Evolutionary conservation across 2,888 invertebrate species (phyloP).

Genomic region (Platycheirus rosarum): DNA sequence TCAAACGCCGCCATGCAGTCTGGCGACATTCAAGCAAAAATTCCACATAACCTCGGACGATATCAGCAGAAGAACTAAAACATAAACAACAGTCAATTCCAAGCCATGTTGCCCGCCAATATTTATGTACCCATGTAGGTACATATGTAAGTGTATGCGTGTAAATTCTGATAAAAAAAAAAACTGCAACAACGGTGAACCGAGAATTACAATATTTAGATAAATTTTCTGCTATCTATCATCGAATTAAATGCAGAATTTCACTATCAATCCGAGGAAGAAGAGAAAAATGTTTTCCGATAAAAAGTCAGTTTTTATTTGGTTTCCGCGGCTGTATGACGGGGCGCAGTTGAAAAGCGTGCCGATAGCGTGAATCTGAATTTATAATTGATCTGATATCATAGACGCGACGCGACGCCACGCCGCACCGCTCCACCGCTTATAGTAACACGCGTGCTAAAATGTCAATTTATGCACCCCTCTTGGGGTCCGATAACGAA

Average conservation of each 20-base stretch:
- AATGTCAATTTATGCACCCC: slow-evolving; percentile 61
- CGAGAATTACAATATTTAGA: slow-evolving; percentile 19
- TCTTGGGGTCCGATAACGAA: slow-evolving; percentile 60
- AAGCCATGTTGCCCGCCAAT: slow-evolving; percentile 10
- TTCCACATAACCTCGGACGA: neutral
- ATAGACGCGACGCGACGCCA: too few relatives aligned
- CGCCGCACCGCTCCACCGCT: neutral
- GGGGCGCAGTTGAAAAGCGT: slow-evolving; percentile 25
- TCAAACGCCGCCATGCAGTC: neutral
- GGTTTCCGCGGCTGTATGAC: slow-evolving; percentile 20
- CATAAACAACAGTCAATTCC: slow-evolving; percentile 33
- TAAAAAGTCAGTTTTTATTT: slow-evolving; percentile 41
- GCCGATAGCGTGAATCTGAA: slow-evolving; percentile 5
- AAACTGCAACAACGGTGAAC: neutral
- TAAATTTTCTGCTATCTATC: slow-evolving; percentile 27
- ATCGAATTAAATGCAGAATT: slow-evolving; percentile 19
- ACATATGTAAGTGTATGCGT: neutral
- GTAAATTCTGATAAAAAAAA: slow-evolving; percentile 24
- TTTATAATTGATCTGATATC: slow-evolving; percentile 41
- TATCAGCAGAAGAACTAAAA: neutral
- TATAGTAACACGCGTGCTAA: slow-evolving; percentile 32
- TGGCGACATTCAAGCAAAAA: neutral
- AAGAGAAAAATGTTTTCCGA: slow-evolving; percentile 37
- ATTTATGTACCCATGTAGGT: too few relatives aligned
- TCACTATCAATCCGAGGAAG: slow-evolving; percentile 43